Evolutionary conservation across 2,113 vertebrate genomes (phyloP), one percentile per base, ranked within the genome.

Genomic region (Poecile atricapillus): DNA sequence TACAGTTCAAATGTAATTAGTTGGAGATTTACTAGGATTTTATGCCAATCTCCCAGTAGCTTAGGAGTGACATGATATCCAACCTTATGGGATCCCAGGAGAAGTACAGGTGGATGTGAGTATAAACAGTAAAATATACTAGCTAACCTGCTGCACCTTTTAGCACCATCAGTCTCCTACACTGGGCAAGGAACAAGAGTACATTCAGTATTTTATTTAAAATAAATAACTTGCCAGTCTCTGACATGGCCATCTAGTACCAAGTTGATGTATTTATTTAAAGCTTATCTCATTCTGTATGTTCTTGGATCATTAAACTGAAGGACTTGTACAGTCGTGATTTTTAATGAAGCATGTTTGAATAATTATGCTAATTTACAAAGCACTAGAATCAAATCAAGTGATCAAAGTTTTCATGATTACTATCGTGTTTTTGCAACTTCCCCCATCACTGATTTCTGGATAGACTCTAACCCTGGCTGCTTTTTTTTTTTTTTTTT

Each of bases 321-420:
- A 97, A 98, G 93, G 97, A 97, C 97, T 97, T 43, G 64, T 96
- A 92, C 75, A 94, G 94, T 97, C 8, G 52, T 97, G 96, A 97
- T 98, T 98, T 97, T 98, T 98, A 98, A 98, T 97, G 97, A 97
- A 97, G 96, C 94, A 91, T 96, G 95, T 97, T 98, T 98, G 97
- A 98, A 97, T 98, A 97, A 98, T 98, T 98, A 98, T 98, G 97
- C 83, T 98, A 98, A 98, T 98, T 97, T 96, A 92, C 95, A 95
- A 97, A 97, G 96, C 95, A 97, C 97, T 97, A 98, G 97, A 98
- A 98, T 98, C 98, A 98, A 97, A 98, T 98, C 97, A 98, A 98
- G 95, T 97, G 97, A 97, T 98, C 97, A 98, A 97, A 98, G 97
- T 97, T 98, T 97, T 97, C 95, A 84, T 97, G 96, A 98, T 97